phyloP scores from a whole-genome alignment of 1,140 invertebrate genomes.

The Diorhabda carinulata region DNA sequence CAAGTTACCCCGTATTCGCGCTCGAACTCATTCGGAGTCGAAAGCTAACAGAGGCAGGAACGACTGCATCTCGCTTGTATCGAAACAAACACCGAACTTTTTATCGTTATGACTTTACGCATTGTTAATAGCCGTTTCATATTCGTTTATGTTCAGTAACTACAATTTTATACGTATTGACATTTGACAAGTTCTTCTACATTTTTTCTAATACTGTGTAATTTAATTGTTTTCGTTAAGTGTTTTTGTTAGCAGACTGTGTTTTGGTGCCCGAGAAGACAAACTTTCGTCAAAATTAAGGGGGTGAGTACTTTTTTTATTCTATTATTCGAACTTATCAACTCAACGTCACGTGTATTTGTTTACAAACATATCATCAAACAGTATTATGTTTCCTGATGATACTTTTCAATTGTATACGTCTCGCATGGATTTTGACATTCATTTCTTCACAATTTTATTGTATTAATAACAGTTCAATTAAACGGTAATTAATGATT shows the following conservation, averaged over 20 bases:
- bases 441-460: no score
- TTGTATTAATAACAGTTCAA: no score
- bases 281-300: conserved; percentile 31
- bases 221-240: neutral
- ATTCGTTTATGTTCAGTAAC: neutral
- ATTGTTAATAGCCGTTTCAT: neutral
- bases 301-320: conserved; percentile 26
- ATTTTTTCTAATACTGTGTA: neutral
- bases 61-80: neutral
- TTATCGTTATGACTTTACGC: neutral
- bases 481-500: no score
- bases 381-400: neutral
- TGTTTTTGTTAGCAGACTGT: conserved; percentile 1
- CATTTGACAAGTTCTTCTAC: no score
- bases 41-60: conserved; percentile 11
- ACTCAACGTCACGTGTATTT: neutral
- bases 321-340: conserved; percentile 4
- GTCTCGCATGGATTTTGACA: no score
- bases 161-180: neutral
- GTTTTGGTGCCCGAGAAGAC: conserved; percentile 14
- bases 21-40: conserved; percentile 21
- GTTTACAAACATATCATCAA: neutral
- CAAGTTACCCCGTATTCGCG: neutral
- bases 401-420: neutral
- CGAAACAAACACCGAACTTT: neutral